A percentile compares a stretch with the other conserved stretches of the same genome.
Evolutionary conservation across 1,140 invertebrate genomes (phyloP).

Genomic region (Polypedilum vanderplanki): DNA sequence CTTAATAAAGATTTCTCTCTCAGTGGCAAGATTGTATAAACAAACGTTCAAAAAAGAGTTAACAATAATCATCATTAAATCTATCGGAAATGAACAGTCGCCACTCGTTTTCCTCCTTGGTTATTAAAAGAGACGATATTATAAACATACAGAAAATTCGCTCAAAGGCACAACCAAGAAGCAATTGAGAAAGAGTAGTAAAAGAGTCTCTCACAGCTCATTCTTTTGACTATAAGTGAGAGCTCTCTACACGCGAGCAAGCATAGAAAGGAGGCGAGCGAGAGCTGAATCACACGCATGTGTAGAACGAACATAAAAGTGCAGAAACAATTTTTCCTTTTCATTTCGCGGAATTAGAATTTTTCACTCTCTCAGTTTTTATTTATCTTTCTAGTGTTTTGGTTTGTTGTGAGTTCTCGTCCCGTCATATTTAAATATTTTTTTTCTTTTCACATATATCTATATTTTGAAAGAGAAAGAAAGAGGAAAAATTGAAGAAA

Average conservation of each 20-base stretch:
- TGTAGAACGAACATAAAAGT: slow-evolving; percentile 10
- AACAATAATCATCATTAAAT: neutral
- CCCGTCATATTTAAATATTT: neutral
- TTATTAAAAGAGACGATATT: too few relatives aligned
- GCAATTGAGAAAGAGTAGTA: neutral
- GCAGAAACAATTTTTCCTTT: neutral
- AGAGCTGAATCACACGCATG: neutral
- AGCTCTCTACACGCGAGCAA: neutral
- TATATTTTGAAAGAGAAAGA: neutral
- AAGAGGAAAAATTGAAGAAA: neutral
- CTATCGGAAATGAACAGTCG: neutral
- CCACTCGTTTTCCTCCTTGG: neutral
- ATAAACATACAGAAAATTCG: neutral
- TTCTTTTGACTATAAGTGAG: neutral
- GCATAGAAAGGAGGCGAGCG: too few relatives aligned
- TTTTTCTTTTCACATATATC: slow-evolving; percentile 3
- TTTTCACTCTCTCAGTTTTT: slow-evolving; percentile 22
- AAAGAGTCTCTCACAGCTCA: neutral
- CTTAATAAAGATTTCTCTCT: too few relatives aligned
- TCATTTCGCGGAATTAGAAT: slow-evolving; percentile 5
- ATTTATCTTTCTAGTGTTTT: slow-evolving; percentile 28
- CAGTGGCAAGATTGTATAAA: too few relatives aligned
- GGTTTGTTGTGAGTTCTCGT: slow-evolving; percentile 27
- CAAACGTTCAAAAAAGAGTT: too few relatives aligned
- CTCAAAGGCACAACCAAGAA: neutral